These are phyloP conservation scores for Margarornis squamiger DNA, from an alignment of 2,797 vertebrate genomes.

Conservation along the genomic window DNA sequence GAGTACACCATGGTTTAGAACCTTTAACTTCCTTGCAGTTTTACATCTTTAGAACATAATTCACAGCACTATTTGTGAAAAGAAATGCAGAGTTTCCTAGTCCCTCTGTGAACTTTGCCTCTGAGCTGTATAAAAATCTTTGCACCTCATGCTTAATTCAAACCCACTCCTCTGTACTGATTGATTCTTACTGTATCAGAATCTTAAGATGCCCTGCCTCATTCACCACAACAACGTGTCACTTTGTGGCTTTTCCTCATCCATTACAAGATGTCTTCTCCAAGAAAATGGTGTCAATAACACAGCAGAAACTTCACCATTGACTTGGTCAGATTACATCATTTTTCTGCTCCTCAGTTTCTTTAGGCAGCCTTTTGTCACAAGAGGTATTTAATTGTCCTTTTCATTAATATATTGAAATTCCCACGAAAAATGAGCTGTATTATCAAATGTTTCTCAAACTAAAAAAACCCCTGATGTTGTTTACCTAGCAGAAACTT, in stretches of 20 bases:
- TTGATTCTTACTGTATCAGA: background rate
- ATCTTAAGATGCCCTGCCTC: background rate
- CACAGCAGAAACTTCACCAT: background rate
- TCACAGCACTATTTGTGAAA: no score
- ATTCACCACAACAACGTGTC: fast-evolving
- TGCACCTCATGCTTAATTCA: background rate
- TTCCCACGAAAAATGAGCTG: background rate
- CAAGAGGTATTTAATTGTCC: background rate
- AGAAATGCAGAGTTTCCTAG: background rate
- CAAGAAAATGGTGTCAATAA: background rate
- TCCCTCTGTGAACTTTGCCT: background rate
- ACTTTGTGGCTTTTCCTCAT: background rate
- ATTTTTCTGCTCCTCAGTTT: background rate
- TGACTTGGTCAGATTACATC: fast-evolving
- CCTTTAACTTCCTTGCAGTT: no score
- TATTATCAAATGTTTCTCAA: background rate
- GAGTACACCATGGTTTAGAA: no score
- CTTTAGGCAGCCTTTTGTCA: background rate
- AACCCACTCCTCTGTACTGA: background rate
- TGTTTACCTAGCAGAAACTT: background rate
- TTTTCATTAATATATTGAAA: background rate
- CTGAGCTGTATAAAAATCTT: background rate
- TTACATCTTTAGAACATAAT: no score
- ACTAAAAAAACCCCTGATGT: fast-evolving
- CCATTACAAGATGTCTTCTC: background rate